Percentiles rank a stretch among this genome's conserved stretches.
Evolutionary conservation across 2,797 vertebrate genomes (phyloP).

Genomic region (Knipowitschia caucasica): DNA sequence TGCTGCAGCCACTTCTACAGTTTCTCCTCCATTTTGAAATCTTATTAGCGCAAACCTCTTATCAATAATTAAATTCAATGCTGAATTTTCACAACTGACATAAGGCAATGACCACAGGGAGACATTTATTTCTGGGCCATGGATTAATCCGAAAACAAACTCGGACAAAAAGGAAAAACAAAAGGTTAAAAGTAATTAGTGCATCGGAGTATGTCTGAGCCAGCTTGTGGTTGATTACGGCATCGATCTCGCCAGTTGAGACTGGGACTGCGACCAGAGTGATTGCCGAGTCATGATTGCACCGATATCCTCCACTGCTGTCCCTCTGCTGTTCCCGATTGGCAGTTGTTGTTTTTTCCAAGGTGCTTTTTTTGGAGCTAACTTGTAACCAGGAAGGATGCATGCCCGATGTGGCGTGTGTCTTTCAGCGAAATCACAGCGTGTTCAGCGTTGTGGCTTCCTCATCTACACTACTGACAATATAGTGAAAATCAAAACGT

Average conservation of each 20-base stretch:
- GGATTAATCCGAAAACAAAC: conserved; percentile 30
- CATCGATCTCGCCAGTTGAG: conserved; percentile 44
- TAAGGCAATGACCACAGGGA: conserved; percentile 11
- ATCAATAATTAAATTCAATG: conserved; percentile 38
- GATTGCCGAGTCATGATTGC: conserved; percentile 30
- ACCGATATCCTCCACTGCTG: conserved; percentile 10
- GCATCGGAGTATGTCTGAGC: conserved; percentile 28
- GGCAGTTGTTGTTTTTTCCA: background rate
- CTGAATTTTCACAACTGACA: conserved; percentile 45
- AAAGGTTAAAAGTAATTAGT: conserved; percentile 53
- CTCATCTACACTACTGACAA: too few relatives aligned
- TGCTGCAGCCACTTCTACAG: background rate
- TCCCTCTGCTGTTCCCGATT: background rate
- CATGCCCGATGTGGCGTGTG: background rate
- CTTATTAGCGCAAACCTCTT: conserved; percentile 39
- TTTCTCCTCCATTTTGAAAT: conserved; percentile 7
- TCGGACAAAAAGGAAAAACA: conserved; percentile 26
- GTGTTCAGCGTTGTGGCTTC: too few relatives aligned
- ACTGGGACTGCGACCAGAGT: conserved; percentile 15
- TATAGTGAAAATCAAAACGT: too few relatives aligned
- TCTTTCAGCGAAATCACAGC: too few relatives aligned
- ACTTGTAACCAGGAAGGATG: background rate
- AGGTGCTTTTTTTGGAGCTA: background rate
- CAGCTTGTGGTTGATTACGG: conserved; percentile 32
- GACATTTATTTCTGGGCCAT: conserved; percentile 3